Base-by-base conservation (phyloP, 2,888 invertebrate genomes). In the Drosophila emarginata region DNA sequence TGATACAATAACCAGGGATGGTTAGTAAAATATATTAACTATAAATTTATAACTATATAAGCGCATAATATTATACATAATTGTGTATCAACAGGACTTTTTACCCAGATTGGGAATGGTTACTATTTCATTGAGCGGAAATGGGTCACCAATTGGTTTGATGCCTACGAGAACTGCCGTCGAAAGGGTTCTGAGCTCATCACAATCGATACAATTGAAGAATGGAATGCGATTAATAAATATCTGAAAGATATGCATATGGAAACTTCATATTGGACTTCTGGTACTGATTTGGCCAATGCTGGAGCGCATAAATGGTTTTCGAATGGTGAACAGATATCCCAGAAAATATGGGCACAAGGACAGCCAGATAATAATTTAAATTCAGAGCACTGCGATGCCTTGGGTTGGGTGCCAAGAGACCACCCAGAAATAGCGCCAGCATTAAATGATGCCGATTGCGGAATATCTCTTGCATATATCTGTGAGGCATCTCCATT, bases 181-280 rank as follows among this genome's bases (percentile, higher is more conserved):
- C 45, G 4, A 45, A 45, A 7, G 9, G 45, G 45, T 0, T 9
- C 45, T 9, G 45, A 45, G 21, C 18, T 45, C 11, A 21, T 45
- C 45, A 45, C 45, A 32, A 15, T 53, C 53, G 53, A 32, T 14
- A 53, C 53, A 14, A 53, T 53, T 2, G 28, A 53, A 5, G 53
- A 53, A 15, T 53, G 53, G 53, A 15, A 15, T 1, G 21, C 11
- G 6, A 21, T 45, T 21, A 45, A 45, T 45, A 45, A 45, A 12
- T 45, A 45, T 45, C 45, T 45, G 2, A 45, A 45, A 4, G 45
- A 45, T 12, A 45, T 12, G 45, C 18, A 45, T 11, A 45, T 45
- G 1, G 21, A 21, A 21, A 3, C 4, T 18, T 2, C 7, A 11
- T 53, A 53, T 12, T 53, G 53, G 32, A 53, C 53, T 15, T 23